phyloP scores from a whole-genome alignment of 2,888 invertebrate species.

The Apoda limacodes region DNA sequence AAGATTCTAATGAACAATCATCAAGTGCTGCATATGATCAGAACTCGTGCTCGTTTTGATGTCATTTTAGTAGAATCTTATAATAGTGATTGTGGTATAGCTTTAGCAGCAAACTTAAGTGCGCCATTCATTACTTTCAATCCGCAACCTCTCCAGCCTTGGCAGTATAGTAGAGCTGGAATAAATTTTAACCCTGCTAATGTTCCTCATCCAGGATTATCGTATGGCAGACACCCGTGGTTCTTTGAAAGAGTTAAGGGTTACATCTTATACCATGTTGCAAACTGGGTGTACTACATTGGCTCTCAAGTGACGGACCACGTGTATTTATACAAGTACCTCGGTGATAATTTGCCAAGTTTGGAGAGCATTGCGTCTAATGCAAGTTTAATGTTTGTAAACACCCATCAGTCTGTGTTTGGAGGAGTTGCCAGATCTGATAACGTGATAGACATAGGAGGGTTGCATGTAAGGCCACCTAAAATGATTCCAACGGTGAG shows the following conservation, averaged over 20 bases:
- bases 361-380: conserved; percentile 68
- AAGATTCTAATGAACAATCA: conserved; percentile 60
- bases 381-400: conserved; percentile 71
- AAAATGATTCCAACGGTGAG: conserved; percentile 63
- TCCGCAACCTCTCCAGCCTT: conserved; percentile 65
- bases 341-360: conserved; percentile 65
- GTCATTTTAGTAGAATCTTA: conserved; percentile 79
- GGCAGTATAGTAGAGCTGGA: conserved; percentile 61
- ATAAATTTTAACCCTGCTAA: conserved; percentile 65
- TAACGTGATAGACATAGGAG: conserved; percentile 75
- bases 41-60: conserved; percentile 70
- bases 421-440: conserved; percentile 70
- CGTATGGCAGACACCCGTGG: conserved; percentile 58
- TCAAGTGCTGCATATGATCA: conserved; percentile 62
- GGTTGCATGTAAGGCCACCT: conserved; percentile 67
- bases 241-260: conserved; percentile 55
- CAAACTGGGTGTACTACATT: conserved; percentile 60
- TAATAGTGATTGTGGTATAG: conserved; percentile 79
- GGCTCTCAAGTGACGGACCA: conserved; percentile 56
- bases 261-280: conserved; percentile 47
- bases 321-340: conserved; percentile 52
- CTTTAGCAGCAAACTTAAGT: conserved; percentile 74
- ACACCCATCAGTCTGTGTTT: conserved; percentile 74
- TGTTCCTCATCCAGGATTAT: conserved; percentile 48
- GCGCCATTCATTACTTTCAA: conserved; percentile 73